Conservation (phyloP, 2,888 invertebrate genomes). For the Drosophila formosana region DNA sequence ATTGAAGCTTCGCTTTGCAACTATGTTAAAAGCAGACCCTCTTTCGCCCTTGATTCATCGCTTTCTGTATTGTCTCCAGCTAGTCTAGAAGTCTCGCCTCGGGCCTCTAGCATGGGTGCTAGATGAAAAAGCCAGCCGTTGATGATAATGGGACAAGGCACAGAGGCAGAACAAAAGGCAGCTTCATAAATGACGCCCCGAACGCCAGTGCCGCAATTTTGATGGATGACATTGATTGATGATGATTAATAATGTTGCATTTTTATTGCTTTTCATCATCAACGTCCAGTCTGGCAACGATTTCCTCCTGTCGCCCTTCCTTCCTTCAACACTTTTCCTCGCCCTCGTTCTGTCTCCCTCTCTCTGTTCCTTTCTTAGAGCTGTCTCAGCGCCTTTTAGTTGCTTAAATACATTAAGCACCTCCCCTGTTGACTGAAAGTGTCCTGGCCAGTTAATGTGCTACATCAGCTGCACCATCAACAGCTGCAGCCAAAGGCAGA, state of each 20-base stretch:
- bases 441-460: constrained; percentile 56
- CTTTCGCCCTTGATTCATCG: background rate
- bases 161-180: constrained; percentile 43
- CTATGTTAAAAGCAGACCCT: background rate
- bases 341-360: background rate
- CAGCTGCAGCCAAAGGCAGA: background rate
- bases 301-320: background rate
- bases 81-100: constrained; percentile 38
- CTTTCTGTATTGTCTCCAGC: constrained; percentile 35
- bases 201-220: constrained; percentile 62
- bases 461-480: constrained; percentile 47
- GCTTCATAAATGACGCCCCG: constrained; percentile 44
- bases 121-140: constrained; percentile 24
- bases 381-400: constrained; percentile 47
- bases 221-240: constrained; percentile 85
- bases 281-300: constrained; percentile 23
- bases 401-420: constrained; percentile 66
- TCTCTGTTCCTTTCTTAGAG: constrained; percentile 10
- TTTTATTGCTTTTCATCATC: constrained; percentile 83
- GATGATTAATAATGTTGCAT: constrained; percentile 85
- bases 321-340: background rate
- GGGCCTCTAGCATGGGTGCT: constrained; percentile 28
- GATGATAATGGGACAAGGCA: constrained; percentile 52
- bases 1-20: constrained; percentile 22
- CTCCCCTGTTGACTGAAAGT: constrained; percentile 21